A percentile compares a stretch with the other conserved stretches of the same genome.
Evolutionary conservation across 2,113 vertebrate genomes (phyloP).

Genomic region (Leuciscus idus): DNA sequence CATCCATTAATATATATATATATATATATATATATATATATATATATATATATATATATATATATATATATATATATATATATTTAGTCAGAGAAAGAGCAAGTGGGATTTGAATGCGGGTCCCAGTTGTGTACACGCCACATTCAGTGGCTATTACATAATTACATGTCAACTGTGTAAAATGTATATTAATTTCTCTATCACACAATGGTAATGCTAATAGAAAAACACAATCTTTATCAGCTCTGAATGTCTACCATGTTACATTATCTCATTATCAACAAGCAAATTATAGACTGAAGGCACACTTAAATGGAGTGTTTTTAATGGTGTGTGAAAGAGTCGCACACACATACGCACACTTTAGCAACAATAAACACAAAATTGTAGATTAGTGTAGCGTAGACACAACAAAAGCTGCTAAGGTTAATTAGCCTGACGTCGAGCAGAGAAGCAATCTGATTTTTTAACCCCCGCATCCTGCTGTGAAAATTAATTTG

Average conservation of each 20-base stretch:
- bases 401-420: constrained; percentile 53
- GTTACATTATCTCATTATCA: constrained; percentile 24
- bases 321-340: neutral
- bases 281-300: constrained; percentile 18
- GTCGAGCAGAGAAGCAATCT: constrained; percentile 47
- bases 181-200: constrained; percentile 1
- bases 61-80: no score
- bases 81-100: neutral
- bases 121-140: constrained; percentile 43
- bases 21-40: no score
- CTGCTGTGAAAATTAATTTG: constrained; percentile 66
- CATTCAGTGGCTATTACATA: neutral
- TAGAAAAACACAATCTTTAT: neutral
- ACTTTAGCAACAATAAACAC: constrained; percentile 29
- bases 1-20: neutral
- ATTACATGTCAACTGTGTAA: neutral
- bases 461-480: constrained; percentile 52
- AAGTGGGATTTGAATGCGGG: neutral
- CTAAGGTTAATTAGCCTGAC: constrained; percentile 66
- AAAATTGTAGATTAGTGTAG: constrained; percentile 38
- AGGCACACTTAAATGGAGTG: constrained; percentile 17
- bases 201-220: neutral
- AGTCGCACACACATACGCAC: neutral
- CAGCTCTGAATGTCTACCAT: constrained; percentile 12
- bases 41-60: no score